Evolutionary conservation across 2,888 invertebrate species (phyloP).

Genomic region (Netelia fuscicornis): DNA sequence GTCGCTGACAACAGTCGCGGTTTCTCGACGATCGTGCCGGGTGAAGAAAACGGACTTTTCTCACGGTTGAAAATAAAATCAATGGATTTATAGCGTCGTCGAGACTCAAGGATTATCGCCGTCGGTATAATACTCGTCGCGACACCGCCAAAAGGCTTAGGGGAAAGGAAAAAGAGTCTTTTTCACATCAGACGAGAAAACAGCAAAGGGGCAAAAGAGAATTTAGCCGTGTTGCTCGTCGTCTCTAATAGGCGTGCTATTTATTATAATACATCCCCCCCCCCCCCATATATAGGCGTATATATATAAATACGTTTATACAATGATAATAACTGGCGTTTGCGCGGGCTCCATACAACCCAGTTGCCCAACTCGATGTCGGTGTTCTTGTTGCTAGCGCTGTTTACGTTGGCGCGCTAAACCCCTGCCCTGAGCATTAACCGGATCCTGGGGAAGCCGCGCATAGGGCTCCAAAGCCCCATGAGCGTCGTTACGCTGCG

Average conservation of each 20-base stretch:
- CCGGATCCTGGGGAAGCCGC: conserved; percentile 76
- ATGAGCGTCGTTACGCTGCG: conserved; percentile 79
- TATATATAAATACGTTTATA: background rate
- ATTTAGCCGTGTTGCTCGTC: background rate
- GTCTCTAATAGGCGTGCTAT: background rate
- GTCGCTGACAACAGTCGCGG: background rate
- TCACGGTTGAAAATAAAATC: conserved; percentile 41
- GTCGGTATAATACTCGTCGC: conserved; percentile 30
- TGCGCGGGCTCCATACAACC: background rate
- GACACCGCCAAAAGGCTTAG: conserved; percentile 2
- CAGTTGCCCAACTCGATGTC: conserved; percentile 45
- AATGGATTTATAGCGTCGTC: conserved; percentile 36
- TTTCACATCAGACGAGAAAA: conserved; percentile 19
- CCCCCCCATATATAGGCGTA: too few species aligned
- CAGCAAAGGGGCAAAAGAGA: background rate
- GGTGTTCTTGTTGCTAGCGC: conserved; percentile 68
- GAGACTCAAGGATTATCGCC: conserved; percentile 49
- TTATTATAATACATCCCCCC: background rate
- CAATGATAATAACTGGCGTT: background rate
- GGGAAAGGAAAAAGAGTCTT: background rate
- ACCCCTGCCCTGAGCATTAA: conserved; percentile 77
- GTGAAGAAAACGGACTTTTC: conserved; percentile 54
- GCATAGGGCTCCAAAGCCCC: conserved; percentile 77
- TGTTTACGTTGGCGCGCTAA: conserved; percentile 79
- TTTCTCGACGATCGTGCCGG: background rate